Evolutionary conservation across 2,888 invertebrate species (phyloP).

Genomic region (Atherix ibis): DNA sequence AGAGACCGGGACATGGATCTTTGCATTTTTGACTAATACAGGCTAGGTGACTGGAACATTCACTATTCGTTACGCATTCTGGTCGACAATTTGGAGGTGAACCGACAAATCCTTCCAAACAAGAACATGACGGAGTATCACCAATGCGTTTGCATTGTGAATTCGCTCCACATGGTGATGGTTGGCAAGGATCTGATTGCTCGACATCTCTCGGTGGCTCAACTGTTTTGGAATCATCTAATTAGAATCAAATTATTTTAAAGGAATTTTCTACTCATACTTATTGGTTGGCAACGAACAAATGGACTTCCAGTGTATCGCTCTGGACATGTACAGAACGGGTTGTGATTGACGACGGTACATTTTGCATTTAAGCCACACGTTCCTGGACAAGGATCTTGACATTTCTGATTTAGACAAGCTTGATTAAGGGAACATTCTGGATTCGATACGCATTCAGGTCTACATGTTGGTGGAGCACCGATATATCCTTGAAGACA

Average conservation of each 20-base stretch:
- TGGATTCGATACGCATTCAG: constrained; percentile 53
- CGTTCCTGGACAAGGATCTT: constrained; percentile 49
- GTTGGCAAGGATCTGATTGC: constrained; percentile 43
- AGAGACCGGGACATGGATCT: constrained; percentile 55
- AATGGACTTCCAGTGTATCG: constrained; percentile 62
- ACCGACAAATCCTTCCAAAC: constrained; percentile 51
- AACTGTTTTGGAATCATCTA: constrained; percentile 12
- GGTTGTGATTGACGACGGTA: constrained; percentile 48
- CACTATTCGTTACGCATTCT: constrained; percentile 55
- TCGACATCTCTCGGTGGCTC: constrained; percentile 24
- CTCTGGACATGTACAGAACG: constrained; percentile 56
- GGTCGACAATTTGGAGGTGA: constrained; percentile 57
- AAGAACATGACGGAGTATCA: constrained; percentile 56
- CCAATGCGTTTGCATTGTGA: constrained; percentile 46
- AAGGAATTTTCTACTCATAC: constrained; percentile 27
- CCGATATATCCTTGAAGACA: constrained; percentile 49
- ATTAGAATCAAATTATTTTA: neutral
- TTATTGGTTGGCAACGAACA: constrained; percentile 47
- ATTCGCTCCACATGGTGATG: constrained; percentile 59
- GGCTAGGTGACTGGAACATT: constrained; percentile 51
- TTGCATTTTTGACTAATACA: constrained; percentile 59
- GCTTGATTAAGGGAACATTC: constrained; percentile 50
- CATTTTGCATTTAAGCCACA: constrained; percentile 47
- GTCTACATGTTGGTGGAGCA: constrained; percentile 55
- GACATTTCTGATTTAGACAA: constrained; percentile 54